Conservation (phyloP, 2,888 invertebrate species). For the Neuroscelio doddi region DNA sequence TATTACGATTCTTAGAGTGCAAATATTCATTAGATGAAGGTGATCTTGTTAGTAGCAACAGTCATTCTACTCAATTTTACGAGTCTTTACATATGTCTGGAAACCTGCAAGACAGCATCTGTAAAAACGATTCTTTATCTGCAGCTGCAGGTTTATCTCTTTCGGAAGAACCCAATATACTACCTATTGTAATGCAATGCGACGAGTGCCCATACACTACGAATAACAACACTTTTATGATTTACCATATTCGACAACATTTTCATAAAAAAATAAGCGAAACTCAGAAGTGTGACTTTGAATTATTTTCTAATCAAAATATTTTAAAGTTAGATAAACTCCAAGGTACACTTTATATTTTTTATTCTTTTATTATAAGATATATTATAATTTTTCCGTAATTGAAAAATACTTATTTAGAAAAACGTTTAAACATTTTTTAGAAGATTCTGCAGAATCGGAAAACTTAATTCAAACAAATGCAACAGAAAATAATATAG, state of each 20-base stretch:
- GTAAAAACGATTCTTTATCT: neutral
- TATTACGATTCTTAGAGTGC: constrained; percentile 64
- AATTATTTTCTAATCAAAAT: too few species aligned
- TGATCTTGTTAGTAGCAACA: constrained; percentile 60
- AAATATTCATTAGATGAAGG: constrained; percentile 68
- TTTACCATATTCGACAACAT: constrained; percentile 61
- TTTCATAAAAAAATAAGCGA: constrained; percentile 52
- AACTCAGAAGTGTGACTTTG: neutral
- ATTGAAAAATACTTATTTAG: too few species aligned
- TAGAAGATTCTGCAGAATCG: too few species aligned
- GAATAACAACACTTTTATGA: constrained; percentile 61
- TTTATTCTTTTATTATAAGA: too few species aligned
- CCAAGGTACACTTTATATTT: neutral
- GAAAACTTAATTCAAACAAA: too few species aligned
- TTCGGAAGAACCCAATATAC: constrained; percentile 40
- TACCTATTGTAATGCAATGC: constrained; percentile 65
- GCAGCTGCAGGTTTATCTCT: constrained; percentile 23
- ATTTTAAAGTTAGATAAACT: neutral
- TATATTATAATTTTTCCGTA: too few species aligned
- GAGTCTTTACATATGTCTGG: neutral
- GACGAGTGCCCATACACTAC: constrained; percentile 69
- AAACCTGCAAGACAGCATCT: neutral
- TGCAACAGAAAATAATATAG: too few species aligned
- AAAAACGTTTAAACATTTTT: too few species aligned
- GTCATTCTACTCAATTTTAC: neutral